Evolutionary conservation across 2,113 vertebrate species (phyloP).

Genomic region (Gavia stellata): DNA sequence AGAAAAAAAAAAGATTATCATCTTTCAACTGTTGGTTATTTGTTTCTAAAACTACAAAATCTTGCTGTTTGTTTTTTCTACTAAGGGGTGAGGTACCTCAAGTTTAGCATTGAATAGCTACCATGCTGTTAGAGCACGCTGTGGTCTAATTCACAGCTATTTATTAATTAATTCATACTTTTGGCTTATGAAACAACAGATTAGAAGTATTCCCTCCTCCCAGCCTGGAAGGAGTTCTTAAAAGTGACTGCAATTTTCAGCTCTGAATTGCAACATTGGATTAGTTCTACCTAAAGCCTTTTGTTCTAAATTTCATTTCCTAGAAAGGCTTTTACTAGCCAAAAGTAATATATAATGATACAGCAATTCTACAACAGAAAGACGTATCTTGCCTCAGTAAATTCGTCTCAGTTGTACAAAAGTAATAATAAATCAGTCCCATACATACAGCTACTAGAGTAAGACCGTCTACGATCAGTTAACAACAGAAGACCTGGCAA

Average conservation of each 20-base stretch:
- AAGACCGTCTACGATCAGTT: background rate
- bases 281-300: background rate
- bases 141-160: background rate
- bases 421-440: background rate
- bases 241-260: background rate
- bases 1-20: background rate
- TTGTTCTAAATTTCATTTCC: background rate
- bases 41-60: background rate
- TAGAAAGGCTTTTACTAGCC: background rate
- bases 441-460: background rate
- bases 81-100: background rate
- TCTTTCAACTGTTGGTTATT: background rate
- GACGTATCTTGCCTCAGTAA: background rate
- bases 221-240: background rate
- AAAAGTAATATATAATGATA: background rate
- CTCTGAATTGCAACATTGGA: background rate
- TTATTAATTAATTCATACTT: background rate
- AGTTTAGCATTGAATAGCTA: background rate
- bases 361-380: background rate
- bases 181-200: background rate
- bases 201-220: background rate
- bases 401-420: background rate
- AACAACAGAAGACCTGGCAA: background rate
- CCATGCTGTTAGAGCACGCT: fast-evolving
- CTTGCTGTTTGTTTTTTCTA: background rate